A percentile compares a stretch with the other conserved stretches of the same genome.
phyloP scores from a whole-genome alignment of 2,797 vertebrate genomes.

The Falco peregrinus region DNA sequence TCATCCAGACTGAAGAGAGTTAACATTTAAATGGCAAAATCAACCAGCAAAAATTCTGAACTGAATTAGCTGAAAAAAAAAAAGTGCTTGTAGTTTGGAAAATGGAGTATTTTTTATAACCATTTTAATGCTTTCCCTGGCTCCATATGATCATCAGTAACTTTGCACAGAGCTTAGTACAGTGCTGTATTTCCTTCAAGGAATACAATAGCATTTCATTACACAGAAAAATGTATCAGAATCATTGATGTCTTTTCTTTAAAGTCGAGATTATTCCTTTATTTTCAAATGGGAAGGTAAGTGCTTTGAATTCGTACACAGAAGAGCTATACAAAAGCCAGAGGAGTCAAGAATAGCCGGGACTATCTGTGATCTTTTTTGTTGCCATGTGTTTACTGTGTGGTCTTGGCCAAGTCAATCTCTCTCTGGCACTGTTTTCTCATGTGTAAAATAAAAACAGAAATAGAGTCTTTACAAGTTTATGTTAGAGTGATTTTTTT shows the following conservation, averaged over 20 bases:
- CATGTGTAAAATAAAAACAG: background rate
- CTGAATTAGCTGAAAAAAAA: background rate
- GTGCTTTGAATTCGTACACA: background rate
- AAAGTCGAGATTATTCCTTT: background rate
- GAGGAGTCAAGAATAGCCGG: background rate
- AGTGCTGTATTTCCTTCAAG: background rate
- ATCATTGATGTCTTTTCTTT: background rate
- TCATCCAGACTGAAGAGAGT: background rate
- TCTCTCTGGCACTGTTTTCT: background rate
- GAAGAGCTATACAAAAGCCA: background rate
- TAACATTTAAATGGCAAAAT: background rate
- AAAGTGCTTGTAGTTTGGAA: background rate
- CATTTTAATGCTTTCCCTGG: background rate
- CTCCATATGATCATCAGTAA: background rate
- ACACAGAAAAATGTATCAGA: background rate
- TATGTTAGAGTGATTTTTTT: background rate
- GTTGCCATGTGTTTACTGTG: background rate
- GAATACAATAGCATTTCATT: background rate
- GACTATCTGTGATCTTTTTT: background rate
- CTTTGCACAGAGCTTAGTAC: background rate
- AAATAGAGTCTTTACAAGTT: background rate
- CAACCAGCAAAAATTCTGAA: background rate
- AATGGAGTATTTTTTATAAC: background rate
- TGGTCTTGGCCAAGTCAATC: background rate
- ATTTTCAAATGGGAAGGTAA: background rate